A percentile compares a stretch with the other conserved stretches of the same genome.
phyloP scores from a whole-genome alignment of 1,140 invertebrate genomes.

The Ctenoplectra terminalis region DNA sequence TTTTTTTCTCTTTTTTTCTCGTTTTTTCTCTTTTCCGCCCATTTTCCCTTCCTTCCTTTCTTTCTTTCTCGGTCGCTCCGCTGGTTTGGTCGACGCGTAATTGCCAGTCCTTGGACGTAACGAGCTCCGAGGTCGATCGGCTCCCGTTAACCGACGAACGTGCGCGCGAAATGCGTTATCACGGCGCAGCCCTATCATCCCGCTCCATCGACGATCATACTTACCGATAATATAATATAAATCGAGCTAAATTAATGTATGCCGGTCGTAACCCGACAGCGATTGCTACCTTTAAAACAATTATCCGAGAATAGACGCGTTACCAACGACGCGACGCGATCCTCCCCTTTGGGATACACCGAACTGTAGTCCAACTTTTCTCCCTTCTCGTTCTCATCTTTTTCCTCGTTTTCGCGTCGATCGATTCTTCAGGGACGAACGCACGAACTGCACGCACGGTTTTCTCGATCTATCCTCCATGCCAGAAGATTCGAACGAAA shows the following conservation, averaged over 20 bases:
- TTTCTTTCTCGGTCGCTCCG: background rate
- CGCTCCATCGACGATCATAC: slow-evolving; percentile 37
- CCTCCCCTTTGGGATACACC: background rate
- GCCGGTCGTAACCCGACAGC: background rate
- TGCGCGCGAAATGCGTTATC: slow-evolving; percentile 45
- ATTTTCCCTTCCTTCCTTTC: background rate
- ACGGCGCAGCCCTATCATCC: slow-evolving; percentile 29
- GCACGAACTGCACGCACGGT: background rate
- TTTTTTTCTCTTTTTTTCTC: background rate
- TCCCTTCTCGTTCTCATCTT: background rate
- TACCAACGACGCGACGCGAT: slow-evolving; percentile 1
- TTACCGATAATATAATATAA: slow-evolving; percentile 49
- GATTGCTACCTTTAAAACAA: slow-evolving; percentile 41
- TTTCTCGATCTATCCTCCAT: background rate
- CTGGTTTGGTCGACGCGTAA: background rate
- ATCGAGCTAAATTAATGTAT: slow-evolving; percentile 44
- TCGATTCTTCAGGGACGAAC: slow-evolving; percentile 4
- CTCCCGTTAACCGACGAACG: slow-evolving; percentile 44
- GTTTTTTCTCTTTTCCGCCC: too few species aligned
- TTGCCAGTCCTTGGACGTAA: slow-evolving; percentile 41
- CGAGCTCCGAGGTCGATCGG: slow-evolving; percentile 42
- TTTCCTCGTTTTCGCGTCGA: background rate
- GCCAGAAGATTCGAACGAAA: slow-evolving; percentile 53
- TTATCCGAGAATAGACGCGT: slow-evolving; percentile 28
- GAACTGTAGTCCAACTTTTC: background rate